Conservation (phyloP, 2,888 invertebrate species). For the Terebella lapidaria region DNA sequence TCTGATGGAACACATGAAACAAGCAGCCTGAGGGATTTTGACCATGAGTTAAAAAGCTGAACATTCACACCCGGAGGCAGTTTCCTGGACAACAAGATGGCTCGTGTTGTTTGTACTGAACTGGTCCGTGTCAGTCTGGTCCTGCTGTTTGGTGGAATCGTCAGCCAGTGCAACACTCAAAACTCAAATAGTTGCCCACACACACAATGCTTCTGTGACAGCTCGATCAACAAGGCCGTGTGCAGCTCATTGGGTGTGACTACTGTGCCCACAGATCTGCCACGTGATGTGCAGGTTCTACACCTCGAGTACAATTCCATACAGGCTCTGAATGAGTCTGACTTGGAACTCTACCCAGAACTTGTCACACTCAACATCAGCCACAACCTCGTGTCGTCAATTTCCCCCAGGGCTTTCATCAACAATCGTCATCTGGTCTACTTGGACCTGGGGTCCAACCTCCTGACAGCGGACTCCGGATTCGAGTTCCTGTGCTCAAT, state of each 20-base stretch:
- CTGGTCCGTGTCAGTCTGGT: too few relatives aligned
- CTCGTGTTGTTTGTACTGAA: too few relatives aligned
- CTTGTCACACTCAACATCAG: conserved; percentile 9
- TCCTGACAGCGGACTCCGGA: too few relatives aligned
- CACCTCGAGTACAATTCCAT: neutral
- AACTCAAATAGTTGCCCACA: too few relatives aligned
- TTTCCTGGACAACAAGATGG: too few relatives aligned
- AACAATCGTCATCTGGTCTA: neutral
- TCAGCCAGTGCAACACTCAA: too few relatives aligned
- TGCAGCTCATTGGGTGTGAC: neutral
- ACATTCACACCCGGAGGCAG: too few relatives aligned
- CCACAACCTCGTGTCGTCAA: conserved; percentile 2
- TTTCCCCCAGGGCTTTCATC: neutral
- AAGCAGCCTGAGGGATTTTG: neutral
- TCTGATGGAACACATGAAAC: too few relatives aligned
- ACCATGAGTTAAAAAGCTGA: neutral
- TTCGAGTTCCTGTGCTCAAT: too few relatives aligned
- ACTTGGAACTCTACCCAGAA: neutral
- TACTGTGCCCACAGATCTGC: neutral
- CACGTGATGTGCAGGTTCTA: neutral
- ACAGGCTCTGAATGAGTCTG: neutral
- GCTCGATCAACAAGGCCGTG: neutral
- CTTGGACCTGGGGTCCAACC: too few relatives aligned
- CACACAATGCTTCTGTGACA: neutral
- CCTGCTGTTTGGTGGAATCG: too few relatives aligned